These are phyloP conservation scores for Pionites leucogaster DNA, from an alignment of 2,113 vertebrate species.

Conservation along the genomic window DNA sequence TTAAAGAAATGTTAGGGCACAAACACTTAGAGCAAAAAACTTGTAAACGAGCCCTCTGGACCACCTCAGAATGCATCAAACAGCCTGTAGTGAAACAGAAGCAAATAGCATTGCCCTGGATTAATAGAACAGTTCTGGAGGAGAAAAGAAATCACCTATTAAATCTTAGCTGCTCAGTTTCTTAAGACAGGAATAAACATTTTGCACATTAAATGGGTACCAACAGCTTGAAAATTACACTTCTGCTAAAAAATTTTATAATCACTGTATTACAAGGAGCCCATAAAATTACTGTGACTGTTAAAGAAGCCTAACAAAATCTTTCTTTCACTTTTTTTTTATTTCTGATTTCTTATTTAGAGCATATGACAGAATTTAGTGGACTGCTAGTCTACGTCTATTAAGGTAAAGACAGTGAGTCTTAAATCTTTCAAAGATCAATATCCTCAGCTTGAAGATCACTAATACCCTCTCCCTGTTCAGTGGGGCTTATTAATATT, in stretches of 20 bases:
- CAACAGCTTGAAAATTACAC: not conserved
- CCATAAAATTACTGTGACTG: not conserved
- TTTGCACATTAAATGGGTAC: not conserved
- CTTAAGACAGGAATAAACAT: not conserved
- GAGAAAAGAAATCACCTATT: not conserved
- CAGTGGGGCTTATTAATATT: not conserved
- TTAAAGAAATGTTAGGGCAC: not conserved
- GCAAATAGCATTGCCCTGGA: not conserved
- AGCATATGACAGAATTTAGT: not conserved
- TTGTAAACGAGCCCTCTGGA: not conserved
- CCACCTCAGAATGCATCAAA: not conserved
- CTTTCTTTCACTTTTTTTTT: conserved; percentile 5
- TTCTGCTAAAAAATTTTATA: not conserved
- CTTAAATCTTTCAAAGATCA: not conserved
- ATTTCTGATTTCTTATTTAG: not conserved
- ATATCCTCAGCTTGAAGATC: not conserved
- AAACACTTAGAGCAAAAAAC: not conserved
- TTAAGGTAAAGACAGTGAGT: not conserved
- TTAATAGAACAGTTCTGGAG: not conserved
- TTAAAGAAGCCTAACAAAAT: not conserved
- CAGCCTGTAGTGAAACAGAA: not conserved
- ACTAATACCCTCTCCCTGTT: not conserved
- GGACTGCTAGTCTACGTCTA: not conserved
- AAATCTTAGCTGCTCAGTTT: not conserved
- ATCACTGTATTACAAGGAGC: not conserved